These are phyloP conservation scores for Anthopleura sola DNA, from an alignment of 64 coral and sea anemone species.

Conservation along the genomic window DNA sequence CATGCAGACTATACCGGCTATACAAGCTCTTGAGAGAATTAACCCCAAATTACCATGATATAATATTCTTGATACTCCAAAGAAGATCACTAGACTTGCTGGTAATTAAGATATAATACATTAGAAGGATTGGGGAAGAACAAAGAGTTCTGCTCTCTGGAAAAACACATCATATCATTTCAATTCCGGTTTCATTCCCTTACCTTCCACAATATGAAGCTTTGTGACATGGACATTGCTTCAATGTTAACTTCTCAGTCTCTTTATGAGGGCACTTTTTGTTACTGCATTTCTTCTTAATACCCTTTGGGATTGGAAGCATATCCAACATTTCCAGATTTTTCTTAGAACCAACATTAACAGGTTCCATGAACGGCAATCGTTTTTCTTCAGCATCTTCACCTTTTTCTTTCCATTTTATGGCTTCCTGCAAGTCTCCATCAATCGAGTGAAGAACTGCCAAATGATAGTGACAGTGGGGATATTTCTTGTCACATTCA, in stretches of 20 bases:
- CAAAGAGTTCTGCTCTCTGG: too few species aligned
- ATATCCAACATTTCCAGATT: background rate
- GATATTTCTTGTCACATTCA: constrained; percentile 70
- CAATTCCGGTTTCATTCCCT: background rate
- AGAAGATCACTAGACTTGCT: too few species aligned
- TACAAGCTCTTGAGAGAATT: too few species aligned
- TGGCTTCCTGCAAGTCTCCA: constrained; percentile 4
- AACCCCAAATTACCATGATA: too few species aligned
- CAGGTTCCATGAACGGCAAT: constrained; percentile 59
- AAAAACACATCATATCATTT: too few species aligned
- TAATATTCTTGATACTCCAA: too few species aligned
- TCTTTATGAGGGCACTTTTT: constrained; percentile 33
- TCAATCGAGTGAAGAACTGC: background rate
- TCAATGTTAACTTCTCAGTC: background rate
- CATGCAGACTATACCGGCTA: too few species aligned
- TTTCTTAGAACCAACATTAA: constrained; percentile 41
- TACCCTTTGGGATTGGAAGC: background rate
- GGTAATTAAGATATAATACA: too few species aligned
- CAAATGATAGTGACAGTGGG: constrained; percentile 71
- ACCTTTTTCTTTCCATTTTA: constrained; percentile 35
- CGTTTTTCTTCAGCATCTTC: constrained; percentile 73
- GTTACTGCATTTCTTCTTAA: constrained; percentile 43
- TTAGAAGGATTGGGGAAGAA: too few species aligned
- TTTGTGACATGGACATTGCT: constrained; percentile 18
- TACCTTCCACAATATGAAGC: constrained; percentile 66